These are phyloP conservation scores for Helicoverpa armigera DNA, from an alignment of 1,140 invertebrate species.

Conservation along the genomic window DNA sequence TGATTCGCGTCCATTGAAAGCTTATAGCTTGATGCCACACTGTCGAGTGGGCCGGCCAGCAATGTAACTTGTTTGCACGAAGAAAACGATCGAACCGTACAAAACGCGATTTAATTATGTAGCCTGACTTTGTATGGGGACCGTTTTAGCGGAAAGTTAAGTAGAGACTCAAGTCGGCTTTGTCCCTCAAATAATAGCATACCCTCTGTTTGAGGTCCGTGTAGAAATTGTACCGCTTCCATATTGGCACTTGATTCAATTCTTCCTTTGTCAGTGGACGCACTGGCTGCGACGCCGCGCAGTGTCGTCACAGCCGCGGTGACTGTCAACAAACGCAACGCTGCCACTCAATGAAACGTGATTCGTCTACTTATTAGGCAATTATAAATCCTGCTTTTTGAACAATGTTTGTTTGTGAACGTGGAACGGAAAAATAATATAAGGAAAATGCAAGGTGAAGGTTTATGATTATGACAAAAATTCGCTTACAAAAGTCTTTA, in stretches of 20 bases:
- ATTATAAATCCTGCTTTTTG: constrained; percentile 52
- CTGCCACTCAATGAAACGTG: constrained; percentile 56
- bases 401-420: constrained; percentile 19
- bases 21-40: constrained; percentile 4
- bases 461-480: constrained; percentile 18
- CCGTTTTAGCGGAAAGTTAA: constrained; percentile 41
- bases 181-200: constrained; percentile 28
- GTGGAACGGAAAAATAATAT: constrained; percentile 7
- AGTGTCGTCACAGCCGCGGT: constrained; percentile 52
- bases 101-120: constrained; percentile 45
- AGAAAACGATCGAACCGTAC: constrained; percentile 49
- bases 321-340: constrained; percentile 56
- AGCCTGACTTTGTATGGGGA: constrained; percentile 55
- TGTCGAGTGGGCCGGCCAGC: constrained; percentile 29
- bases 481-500: not conserved
- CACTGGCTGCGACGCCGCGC: not conserved
- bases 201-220: constrained; percentile 9
- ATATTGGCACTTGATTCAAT: constrained; percentile 24
- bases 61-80: constrained; percentile 50
- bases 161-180: constrained; percentile 27
- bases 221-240: constrained; percentile 24
- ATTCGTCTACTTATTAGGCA: constrained; percentile 63
- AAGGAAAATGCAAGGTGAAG: constrained; percentile 13
- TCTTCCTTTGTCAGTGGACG: constrained; percentile 39
- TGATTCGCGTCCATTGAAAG: constrained; percentile 11